Conservation (phyloP, 2,797 vertebrate species). For the Sebastes cheni region DNA sequence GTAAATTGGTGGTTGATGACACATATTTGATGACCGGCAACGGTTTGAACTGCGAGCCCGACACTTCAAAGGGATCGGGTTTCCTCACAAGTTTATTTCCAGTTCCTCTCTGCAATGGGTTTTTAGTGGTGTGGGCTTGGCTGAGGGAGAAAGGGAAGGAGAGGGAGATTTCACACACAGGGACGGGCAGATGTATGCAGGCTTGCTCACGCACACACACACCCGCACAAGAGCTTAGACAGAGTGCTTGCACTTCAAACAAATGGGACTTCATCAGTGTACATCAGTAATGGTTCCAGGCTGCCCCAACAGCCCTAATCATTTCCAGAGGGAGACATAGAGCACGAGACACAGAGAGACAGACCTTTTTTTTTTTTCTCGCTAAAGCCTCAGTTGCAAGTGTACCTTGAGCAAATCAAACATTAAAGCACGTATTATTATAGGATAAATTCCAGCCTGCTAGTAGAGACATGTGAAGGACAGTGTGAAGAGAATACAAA, state of each 20-base stretch:
- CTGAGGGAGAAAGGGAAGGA: conserved; percentile 69
- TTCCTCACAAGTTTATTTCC: conserved; percentile 78
- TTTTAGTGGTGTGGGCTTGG: conserved; percentile 80
- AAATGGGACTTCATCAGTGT: conserved; percentile 88
- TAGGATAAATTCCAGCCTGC: conserved; percentile 6
- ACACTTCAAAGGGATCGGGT: conserved; percentile 84
- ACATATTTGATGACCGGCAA: conserved; percentile 68
- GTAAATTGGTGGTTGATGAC: conserved; percentile 66
- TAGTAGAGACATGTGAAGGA: conserved; percentile 25
- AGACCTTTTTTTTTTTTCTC: not conserved
- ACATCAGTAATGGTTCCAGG: conserved; percentile 89
- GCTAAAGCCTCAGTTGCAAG: conserved; percentile 36
- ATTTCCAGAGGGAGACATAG: conserved; percentile 83
- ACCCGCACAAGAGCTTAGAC: conserved; percentile 46
- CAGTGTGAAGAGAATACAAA: not conserved
- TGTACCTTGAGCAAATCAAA: conserved; percentile 45
- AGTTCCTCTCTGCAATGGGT: conserved; percentile 68
- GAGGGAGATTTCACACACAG: conserved; percentile 74
- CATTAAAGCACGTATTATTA: conserved; percentile 13
- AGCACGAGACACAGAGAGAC: conserved; percentile 20
- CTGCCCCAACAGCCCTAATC: conserved; percentile 84
- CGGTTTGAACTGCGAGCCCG: conserved; percentile 74
- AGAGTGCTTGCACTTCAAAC: conserved; percentile 84
- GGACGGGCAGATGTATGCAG: conserved; percentile 42
- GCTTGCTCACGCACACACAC: conserved; percentile 3